These are phyloP conservation scores for Corythoichthys intestinalis DNA, from an alignment of 2,113 vertebrate species.

Conservation along the genomic window DNA sequence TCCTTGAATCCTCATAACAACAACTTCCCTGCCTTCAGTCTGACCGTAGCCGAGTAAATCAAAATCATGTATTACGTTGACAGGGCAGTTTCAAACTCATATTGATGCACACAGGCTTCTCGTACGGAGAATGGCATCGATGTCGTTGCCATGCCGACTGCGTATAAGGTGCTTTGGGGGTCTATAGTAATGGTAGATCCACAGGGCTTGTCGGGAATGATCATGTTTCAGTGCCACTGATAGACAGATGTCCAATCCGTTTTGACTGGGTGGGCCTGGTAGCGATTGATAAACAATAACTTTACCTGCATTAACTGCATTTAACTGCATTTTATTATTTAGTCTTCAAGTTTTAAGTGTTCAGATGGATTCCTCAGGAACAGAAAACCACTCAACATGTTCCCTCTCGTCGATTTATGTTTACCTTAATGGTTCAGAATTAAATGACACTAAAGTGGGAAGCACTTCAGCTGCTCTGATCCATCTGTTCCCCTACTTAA, in stretches of 20 bases:
- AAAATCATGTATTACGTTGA: neutral
- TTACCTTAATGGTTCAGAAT: neutral
- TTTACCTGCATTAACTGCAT: too few relatives aligned
- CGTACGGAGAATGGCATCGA: neutral
- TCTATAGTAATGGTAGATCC: neutral
- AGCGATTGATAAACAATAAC: too few relatives aligned
- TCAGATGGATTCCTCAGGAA: too few relatives aligned
- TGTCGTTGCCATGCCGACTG: neutral
- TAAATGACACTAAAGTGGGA: neutral
- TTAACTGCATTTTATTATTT: too few relatives aligned
- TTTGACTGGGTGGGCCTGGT: too few relatives aligned
- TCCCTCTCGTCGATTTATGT: neutral
- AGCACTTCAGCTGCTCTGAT: neutral
- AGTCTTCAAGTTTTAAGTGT: too few relatives aligned
- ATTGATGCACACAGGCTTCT: neutral
- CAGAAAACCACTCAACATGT: neutral
- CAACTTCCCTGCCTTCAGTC: neutral
- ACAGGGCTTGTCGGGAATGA: neutral
- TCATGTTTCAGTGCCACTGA: too few relatives aligned
- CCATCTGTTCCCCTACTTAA: neutral
- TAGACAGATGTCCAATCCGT: too few relatives aligned
- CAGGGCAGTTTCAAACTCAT: neutral
- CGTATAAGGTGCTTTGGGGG: neutral
- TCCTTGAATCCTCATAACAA: conserved; percentile 4
- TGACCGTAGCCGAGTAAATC: neutral